A percentile compares a stretch with the other conserved stretches of the same genome.
These are phyloP conservation scores for Papilio elwesi DNA, from an alignment of 2,888 invertebrate genomes.

Conservation along the genomic window DNA sequence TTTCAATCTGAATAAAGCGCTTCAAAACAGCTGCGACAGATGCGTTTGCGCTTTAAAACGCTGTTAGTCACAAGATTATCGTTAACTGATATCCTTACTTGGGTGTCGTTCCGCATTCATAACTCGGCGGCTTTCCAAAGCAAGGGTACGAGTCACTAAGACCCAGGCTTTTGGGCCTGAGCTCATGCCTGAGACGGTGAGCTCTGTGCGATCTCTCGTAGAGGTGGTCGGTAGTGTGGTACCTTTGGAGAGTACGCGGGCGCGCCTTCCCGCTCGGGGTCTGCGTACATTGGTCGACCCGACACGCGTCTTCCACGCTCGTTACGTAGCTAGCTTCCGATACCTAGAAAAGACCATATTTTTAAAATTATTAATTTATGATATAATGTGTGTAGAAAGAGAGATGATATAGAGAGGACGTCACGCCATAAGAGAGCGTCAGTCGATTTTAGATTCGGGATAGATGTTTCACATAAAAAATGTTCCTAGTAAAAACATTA, in stretches of 20 bases:
- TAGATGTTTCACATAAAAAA: too few species aligned
- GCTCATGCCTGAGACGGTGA: slow-evolving; percentile 60
- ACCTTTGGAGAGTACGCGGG: slow-evolving; percentile 81
- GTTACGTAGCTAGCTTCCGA: slow-evolving; percentile 81
- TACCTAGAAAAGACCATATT: slow-evolving; percentile 59
- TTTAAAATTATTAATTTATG: not conserved
- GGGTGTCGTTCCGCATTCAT: slow-evolving; percentile 63
- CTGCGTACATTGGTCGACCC: slow-evolving; percentile 78
- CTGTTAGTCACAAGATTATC: slow-evolving; percentile 43
- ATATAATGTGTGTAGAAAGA: too few species aligned
- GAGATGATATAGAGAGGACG: too few species aligned
- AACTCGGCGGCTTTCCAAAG: slow-evolving; percentile 71
- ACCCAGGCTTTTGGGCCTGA: slow-evolving; percentile 68
- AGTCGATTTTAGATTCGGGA: too few species aligned
- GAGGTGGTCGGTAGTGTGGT: slow-evolving; percentile 78
- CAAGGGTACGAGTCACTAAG: slow-evolving; percentile 73
- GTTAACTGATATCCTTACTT: slow-evolving; percentile 63
- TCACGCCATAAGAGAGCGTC: too few species aligned
- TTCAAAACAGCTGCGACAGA: not conserved
- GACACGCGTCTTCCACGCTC: slow-evolving; percentile 71
- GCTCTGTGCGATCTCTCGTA: slow-evolving; percentile 63
- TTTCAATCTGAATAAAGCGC: not conserved
- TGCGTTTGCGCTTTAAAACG: slow-evolving; percentile 1
- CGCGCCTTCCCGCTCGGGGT: slow-evolving; percentile 75
- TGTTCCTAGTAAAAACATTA: too few species aligned